Evolutionary conservation across 2,113 vertebrate species (phyloP), one percentile per base, ranked within the genome.

Genomic region (Panthera leo): DNA sequence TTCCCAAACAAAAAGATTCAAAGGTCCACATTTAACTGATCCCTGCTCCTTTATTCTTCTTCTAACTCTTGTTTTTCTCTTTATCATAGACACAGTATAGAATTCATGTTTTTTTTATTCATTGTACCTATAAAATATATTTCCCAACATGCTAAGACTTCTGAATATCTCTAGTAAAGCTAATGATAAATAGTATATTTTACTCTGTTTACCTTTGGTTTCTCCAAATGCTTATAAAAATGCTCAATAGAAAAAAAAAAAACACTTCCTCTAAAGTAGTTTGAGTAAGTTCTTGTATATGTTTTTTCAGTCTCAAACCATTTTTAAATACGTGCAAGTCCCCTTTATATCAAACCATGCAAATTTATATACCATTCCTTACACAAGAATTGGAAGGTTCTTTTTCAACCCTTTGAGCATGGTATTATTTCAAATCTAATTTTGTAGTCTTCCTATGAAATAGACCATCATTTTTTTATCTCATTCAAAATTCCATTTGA

Each of bases 401-500:
- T 61, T 76, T 76, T 71, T 82, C 14, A 5, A 76, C 45, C 51
- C 70, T 88, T 98, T 97, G 94, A 95, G 91, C 67, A 73, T 65
- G 42, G 48, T 85, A 92, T 94, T 96, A 88, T 91, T 96, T 90
- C 79, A 95, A 95, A 94, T 96, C 31, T 97, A 94, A 91, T 96
- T 97, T 96, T 97, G 65, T 89, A 76, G 18, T 96, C 8, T 18
- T 67, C 39, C 65, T 83, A 58, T 67, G 53, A 97, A 96, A 88
- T 88, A 78, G 61, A 10, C 70, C 31, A 55, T 61, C 73, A 84
- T 94, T 95, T 58, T 58, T 75, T 96, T 87, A 96, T 65, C 51
- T 96, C 36, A 85, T 92, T 96, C 80, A 96, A 96, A 97, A 94
- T 98, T 96, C 76, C 34, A 95, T 88, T 97, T 94, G 80, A 92